A percentile compares a stretch with the other conserved stretches of the same genome.
These are phyloP conservation scores for Aethes cnicana DNA, from an alignment of 2,888 invertebrate species.

Conservation along the genomic window DNA sequence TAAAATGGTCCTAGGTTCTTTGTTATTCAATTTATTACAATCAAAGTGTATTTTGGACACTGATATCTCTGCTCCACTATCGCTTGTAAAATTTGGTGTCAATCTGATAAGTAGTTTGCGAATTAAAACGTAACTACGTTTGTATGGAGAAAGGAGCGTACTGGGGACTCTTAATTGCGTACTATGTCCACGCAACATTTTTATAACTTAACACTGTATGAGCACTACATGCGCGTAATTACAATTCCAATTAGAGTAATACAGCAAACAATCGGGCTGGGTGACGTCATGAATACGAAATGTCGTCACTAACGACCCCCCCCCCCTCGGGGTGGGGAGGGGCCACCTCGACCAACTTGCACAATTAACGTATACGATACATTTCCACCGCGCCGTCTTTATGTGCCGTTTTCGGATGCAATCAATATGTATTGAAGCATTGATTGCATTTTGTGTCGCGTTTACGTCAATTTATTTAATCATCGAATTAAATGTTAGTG, in stretches of 20 bases:
- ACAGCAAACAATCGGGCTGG: slow-evolving; percentile 81
- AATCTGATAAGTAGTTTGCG: too few species aligned
- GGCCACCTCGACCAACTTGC: slow-evolving; percentile 58
- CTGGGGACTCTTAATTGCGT: too few species aligned
- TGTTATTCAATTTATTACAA: too few species aligned
- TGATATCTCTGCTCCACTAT: too few species aligned
- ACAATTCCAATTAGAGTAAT: slow-evolving; percentile 82
- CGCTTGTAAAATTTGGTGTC: too few species aligned
- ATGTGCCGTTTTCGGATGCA: neutral
- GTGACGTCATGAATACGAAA: slow-evolving; percentile 81
- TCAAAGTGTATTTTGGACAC: too few species aligned
- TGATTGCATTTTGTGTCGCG: neutral
- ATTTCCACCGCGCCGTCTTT: slow-evolving; percentile 22
- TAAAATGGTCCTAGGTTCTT: too few species aligned
- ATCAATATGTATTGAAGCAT: slow-evolving; percentile 11
- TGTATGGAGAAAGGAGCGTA: too few species aligned
- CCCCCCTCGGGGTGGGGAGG: slow-evolving; percentile 54
- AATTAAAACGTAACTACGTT: too few species aligned
- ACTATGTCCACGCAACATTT: slow-evolving; percentile 50
- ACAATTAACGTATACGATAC: slow-evolving; percentile 26
- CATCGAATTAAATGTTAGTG: too few species aligned
- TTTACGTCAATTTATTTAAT: too few species aligned
- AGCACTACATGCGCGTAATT: slow-evolving; percentile 75
- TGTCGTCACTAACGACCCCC: slow-evolving; percentile 76
- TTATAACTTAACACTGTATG: too few species aligned